Evolutionary conservation across 1,140 invertebrate species (phyloP).

Genomic region (Maconellicoccus hirsutus): DNA sequence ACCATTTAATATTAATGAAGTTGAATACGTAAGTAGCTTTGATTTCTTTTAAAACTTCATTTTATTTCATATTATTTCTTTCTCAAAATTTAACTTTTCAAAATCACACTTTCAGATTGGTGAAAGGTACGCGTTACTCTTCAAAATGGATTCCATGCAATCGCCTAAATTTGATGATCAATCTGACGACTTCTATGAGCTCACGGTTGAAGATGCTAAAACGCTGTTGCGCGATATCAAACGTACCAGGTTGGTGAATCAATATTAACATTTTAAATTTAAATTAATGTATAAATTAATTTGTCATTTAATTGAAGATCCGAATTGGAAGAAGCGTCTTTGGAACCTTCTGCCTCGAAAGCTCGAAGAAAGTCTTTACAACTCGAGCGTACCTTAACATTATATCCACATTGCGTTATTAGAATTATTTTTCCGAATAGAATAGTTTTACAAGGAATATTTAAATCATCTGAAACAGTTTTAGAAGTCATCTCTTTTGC

Average conservation of each 20-base stretch:
- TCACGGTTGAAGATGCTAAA: slow-evolving; percentile 64
- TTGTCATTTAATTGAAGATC: slow-evolving; percentile 34
- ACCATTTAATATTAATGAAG: slow-evolving; percentile 3
- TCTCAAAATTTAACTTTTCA: not conserved
- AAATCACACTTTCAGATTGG: not conserved
- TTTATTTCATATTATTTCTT: not conserved
- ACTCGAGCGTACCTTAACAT: slow-evolving; percentile 34
- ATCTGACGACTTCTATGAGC: slow-evolving; percentile 71
- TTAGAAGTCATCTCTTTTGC: slow-evolving; percentile 55
- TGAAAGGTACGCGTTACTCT: not conserved
- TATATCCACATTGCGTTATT: slow-evolving; percentile 60
- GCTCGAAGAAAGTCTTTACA: slow-evolving; percentile 46
- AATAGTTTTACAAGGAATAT: slow-evolving; percentile 64
- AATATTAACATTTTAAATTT: not conserved
- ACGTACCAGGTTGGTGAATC: slow-evolving; percentile 33
- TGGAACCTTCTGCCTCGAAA: slow-evolving; percentile 43
- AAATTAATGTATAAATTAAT: not conserved
- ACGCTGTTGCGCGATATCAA: slow-evolving; percentile 56
- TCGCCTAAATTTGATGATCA: slow-evolving; percentile 41
- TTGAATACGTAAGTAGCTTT: not conserved
- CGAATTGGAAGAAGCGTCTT: slow-evolving; percentile 43
- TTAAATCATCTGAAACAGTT: slow-evolving; percentile 56
- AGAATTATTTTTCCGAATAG: slow-evolving; percentile 69
- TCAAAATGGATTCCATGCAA: not conserved
- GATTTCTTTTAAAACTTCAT: no score